Evolutionary conservation across 2,113 vertebrate species (phyloP).

Genomic region (Mobula hypostoma): DNA sequence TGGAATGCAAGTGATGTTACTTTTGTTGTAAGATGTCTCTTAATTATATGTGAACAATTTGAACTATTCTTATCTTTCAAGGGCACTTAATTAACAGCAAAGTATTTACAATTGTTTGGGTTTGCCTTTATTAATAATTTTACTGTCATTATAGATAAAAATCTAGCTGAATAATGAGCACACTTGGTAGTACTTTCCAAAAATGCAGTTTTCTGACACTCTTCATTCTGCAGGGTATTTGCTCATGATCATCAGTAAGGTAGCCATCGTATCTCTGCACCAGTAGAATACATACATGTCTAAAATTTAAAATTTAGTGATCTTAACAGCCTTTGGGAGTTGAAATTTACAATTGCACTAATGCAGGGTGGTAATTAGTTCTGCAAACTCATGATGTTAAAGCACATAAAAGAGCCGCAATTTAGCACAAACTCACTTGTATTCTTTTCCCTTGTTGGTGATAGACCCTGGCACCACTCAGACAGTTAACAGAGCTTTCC

Average conservation of each 20-base stretch:
- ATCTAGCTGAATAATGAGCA: neutral
- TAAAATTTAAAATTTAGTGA: constrained; percentile 44
- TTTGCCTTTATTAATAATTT: neutral
- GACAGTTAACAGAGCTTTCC: constrained; percentile 38
- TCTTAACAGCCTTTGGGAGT: constrained; percentile 45
- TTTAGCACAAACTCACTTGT: constrained; percentile 39
- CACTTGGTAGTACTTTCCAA: neutral
- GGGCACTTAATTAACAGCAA: neutral
- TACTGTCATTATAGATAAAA: neutral
- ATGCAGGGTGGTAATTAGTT: constrained; percentile 50
- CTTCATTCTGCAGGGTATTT: neutral
- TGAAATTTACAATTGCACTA: constrained; percentile 51
- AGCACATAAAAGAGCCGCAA: constrained; percentile 40
- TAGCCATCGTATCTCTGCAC: constrained; percentile 53
- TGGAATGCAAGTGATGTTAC: neutral
- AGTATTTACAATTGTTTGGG: neutral
- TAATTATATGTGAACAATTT: neutral
- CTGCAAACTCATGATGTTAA: constrained; percentile 50
- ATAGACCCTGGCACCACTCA: neutral
- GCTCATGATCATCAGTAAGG: constrained; percentile 42
- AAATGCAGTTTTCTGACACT: neutral
- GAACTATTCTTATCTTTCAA: neutral
- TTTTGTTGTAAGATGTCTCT: neutral
- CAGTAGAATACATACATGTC: constrained; percentile 49
- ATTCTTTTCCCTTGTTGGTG: constrained; percentile 41